A percentile compares a stretch with the other conserved stretches of the same genome.
phyloP scores from a whole-genome alignment of 2,113 vertebrate genomes.

The Lucifuga dentata region DNA sequence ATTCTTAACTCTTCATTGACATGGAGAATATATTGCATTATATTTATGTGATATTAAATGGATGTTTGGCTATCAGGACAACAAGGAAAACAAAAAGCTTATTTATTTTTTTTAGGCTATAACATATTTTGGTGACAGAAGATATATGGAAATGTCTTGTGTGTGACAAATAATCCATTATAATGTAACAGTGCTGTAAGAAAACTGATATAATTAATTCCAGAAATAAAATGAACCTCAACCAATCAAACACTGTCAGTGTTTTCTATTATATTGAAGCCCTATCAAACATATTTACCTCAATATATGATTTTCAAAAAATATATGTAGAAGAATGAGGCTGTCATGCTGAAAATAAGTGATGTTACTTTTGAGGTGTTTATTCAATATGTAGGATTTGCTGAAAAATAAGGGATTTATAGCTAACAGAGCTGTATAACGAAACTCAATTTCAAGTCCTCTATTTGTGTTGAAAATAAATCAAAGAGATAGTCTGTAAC shows the following conservation, averaged over 20 bases:
- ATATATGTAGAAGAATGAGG: not conserved
- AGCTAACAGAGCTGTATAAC: too few species aligned
- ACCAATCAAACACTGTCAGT: not conserved
- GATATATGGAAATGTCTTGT: conserved; percentile 17
- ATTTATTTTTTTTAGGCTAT: conserved; percentile 65
- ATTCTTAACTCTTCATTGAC: not conserved
- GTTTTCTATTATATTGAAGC: not conserved
- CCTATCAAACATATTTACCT: not conserved
- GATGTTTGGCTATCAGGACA: conserved; percentile 17
- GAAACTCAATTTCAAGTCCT: too few species aligned
- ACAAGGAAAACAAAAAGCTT: conserved; percentile 20
- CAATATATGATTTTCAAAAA: not conserved
- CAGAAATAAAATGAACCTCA: conserved; percentile 51
- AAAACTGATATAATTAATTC: conserved; percentile 12
- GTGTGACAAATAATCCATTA: conserved; percentile 27
- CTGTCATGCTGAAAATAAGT: not conserved
- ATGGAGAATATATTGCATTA: conserved; percentile 8
- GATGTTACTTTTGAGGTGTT: not conserved
- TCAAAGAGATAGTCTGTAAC: too few species aligned
- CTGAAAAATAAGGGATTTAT: too few species aligned
- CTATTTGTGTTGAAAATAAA: too few species aligned
- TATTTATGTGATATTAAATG: conserved; percentile 6
- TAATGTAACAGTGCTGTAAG: conserved; percentile 33
- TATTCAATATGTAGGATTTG: too few species aligned
- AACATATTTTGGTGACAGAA: conserved; percentile 39